Percentiles rank a stretch among this genome's conserved stretches.
phyloP scores from a whole-genome alignment of 1,140 invertebrate species.

The Cherax quadricarinatus region DNA sequence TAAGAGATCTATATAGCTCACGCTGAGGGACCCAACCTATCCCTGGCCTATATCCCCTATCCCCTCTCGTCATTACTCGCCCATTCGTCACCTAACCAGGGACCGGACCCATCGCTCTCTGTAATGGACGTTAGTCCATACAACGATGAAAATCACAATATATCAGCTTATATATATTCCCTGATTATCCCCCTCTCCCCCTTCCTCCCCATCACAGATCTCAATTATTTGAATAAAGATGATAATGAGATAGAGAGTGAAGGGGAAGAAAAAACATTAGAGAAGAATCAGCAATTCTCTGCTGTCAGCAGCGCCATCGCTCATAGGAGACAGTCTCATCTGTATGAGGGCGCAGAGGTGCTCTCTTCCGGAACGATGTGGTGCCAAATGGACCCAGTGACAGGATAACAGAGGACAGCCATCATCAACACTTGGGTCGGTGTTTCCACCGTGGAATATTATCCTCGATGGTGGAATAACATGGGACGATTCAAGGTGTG shows the following conservation, averaged over 20 bases:
- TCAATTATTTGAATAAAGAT: not conserved
- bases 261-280: not conserved
- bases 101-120: not conserved
- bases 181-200: not conserved
- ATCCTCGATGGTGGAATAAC: not conserved
- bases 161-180: slow-evolving; percentile 2
- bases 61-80: slow-evolving; percentile 2
- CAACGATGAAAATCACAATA: not conserved
- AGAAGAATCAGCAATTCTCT: not conserved
- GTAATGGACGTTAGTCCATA: not conserved
- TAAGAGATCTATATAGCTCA: not conserved
- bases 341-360: slow-evolving; percentile 1
- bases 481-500: not conserved
- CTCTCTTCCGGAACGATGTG: not conserved
- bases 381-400: not conserved
- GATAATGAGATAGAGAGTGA: not conserved
- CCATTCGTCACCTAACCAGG: not conserved
- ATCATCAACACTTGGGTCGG: not conserved
- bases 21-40: not conserved
- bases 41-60: not conserved
- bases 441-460: not conserved
- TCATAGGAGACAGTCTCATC: not conserved
- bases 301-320: not conserved
- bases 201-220: not conserved
- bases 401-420: slow-evolving; percentile 1